phyloP scores from a whole-genome alignment of 2,888 invertebrate species.

The Agonopterix heracliana region DNA sequence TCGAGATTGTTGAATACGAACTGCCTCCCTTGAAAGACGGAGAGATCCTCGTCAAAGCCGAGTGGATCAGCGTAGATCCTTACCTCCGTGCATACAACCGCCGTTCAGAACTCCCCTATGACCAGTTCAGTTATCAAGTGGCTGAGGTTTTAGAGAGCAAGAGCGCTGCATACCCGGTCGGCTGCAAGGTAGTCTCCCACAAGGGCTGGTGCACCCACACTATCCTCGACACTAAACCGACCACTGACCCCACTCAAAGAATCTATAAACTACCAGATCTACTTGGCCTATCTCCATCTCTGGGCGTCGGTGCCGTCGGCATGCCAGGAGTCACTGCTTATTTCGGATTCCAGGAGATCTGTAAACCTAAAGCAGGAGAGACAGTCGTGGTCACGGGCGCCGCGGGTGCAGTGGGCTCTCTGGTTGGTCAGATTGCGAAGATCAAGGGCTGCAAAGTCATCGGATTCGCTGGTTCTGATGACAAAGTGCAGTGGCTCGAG shows the following conservation, averaged over 20 bases:
- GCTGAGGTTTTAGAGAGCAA: slow-evolving; percentile 75
- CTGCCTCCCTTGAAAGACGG: slow-evolving; percentile 76
- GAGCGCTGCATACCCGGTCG: slow-evolving; percentile 76
- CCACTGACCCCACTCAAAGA: slow-evolving; percentile 15
- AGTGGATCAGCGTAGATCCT: slow-evolving; percentile 45
- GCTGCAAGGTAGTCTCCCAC: slow-evolving; percentile 73
- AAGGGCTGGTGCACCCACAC: slow-evolving; percentile 81
- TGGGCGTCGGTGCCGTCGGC: slow-evolving; percentile 78
- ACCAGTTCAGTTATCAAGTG: slow-evolving; percentile 30
- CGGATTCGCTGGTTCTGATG: slow-evolving; percentile 82
- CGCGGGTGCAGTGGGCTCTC: slow-evolving; percentile 84
- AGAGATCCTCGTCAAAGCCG: slow-evolving; percentile 47
- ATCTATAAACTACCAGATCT: slow-evolving; percentile 69
- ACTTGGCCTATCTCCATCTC: slow-evolving; percentile 64
- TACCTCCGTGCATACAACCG: slow-evolving; percentile 35
- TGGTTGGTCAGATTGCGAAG: slow-evolving; percentile 86
- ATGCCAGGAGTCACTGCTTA: slow-evolving; percentile 84
- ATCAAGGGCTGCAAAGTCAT: slow-evolving; percentile 79
- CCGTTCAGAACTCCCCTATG: slow-evolving; percentile 19
- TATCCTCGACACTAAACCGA: slow-evolving; percentile 17
- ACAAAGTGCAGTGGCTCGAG: slow-evolving; percentile 81
- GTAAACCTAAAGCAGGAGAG: slow-evolving; percentile 81
- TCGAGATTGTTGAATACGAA: slow-evolving; percentile 77
- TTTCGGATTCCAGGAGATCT: slow-evolving; percentile 81
- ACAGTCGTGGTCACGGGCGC: slow-evolving; percentile 83